These are phyloP conservation scores for Dynastes tityus DNA, from an alignment of 2,888 invertebrate genomes.

Conservation along the genomic window DNA sequence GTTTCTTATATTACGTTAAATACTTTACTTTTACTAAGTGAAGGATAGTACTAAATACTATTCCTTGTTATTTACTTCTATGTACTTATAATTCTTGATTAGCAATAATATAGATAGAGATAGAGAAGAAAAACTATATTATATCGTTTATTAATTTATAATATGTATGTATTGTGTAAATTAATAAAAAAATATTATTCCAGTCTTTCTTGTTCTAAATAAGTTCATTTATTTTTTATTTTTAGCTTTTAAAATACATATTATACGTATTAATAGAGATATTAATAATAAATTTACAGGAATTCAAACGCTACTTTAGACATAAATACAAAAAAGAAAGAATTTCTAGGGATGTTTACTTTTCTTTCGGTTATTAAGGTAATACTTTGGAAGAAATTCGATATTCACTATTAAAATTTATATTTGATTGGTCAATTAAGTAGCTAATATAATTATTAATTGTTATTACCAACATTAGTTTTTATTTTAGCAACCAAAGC, in stretches of 20 bases:
- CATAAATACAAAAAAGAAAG: too few species aligned
- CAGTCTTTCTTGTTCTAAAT: constrained; percentile 42
- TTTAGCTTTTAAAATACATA: constrained; percentile 8
- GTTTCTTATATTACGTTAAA: background rate
- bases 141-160: constrained; percentile 16
- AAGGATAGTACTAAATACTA: background rate
- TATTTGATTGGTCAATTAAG: too few species aligned
- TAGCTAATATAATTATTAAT: too few species aligned
- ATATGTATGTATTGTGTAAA: constrained; percentile 37
- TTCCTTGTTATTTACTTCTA: constrained; percentile 4
- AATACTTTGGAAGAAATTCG: too few species aligned
- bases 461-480: too few species aligned
- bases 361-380: too few species aligned
- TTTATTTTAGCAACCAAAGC: too few species aligned
- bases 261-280: constrained; percentile 31
- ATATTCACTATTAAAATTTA: too few species aligned
- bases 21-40: background rate
- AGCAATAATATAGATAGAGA: constrained; percentile 19
- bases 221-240: constrained; percentile 16
- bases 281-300: background rate
- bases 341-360: too few species aligned
- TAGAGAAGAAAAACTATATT: constrained; percentile 25
- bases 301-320: background rate
- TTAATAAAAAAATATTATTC: constrained; percentile 48
- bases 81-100: background rate